Evolutionary conservation across 2,888 invertebrate species (phyloP), one percentile per base, ranked within the genome.

Genomic region (Lepeophtheirus nordmannii): DNA sequence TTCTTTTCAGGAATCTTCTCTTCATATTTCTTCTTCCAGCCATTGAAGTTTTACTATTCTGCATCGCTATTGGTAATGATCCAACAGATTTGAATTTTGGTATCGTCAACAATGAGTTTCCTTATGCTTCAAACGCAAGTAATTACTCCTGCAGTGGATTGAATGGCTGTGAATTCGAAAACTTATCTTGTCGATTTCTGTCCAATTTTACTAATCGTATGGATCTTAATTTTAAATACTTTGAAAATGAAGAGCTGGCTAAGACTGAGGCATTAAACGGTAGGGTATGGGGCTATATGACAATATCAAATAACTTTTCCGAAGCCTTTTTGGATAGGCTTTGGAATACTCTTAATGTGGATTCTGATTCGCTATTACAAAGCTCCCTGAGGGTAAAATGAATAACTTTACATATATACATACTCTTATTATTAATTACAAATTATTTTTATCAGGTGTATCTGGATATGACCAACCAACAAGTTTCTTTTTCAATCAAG

Each of bases 391-490:
- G 53, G 53, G 53, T 46, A 46, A 46, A 30, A 5, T 30, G 2
- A 30, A 30, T 30, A n/a, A 10, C 11, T 41, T 41, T 8, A 46
- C 1, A n/a, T 46, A n/a, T 46, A 17, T 5, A 5, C 2, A n/a
- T 5, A 14, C 8, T 8, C 53, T 2, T 46, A 46, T 3, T n/a
- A 46, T 46, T 46, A n/a, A 2, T n/a, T 46, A 46, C 53, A 46
- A 46, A 46, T 46, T 14, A 46, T 8, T 20, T 14, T 62, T 30
- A 10, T 68, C 81, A 87, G 73, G 87, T 91, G 65, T 88, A 89
- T 86, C 81, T 91, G 68, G 92, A 92, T 75, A 89, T 91, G 87
- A 89, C 90, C 71, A 93, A 92, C 82, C 91, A 94, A 75, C 92
- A 93, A 79, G 90, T 94, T 71, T 88, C 89, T 0, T 82, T 91